Evolutionary conservation across 2,888 invertebrate species (phyloP), one percentile per base, ranked within the genome.

Genomic region (Dynastes tityus): DNA sequence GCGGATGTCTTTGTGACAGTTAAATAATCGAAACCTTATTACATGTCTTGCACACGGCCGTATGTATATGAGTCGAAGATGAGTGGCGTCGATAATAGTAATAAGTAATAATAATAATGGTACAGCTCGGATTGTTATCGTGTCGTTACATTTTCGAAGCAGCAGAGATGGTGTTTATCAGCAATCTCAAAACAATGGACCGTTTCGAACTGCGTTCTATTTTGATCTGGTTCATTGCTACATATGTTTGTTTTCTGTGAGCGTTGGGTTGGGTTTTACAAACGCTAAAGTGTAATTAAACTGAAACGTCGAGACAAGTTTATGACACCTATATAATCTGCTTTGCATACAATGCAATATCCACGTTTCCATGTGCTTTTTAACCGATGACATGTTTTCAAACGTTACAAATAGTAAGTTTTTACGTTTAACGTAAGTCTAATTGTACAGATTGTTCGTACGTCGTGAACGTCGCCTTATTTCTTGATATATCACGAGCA

Each of bases 271-370:
- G 73, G 73, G 73, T 74, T 61, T 58, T 45, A 61, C 58, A 55
- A 74, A 74, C 73, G 73, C 61, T 45, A 63, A 74, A 74, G 73
- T 74, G 73, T 74, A 74, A 74, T 74, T 74, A 63, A 61, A 74
- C 61, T 74, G 61, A 74, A 74, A 74, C 73, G 61, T 74, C 73
- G 58, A 74, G 73, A 74, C 73, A 74, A 61, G 61, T 74, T 74
- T 74, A 74, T 45, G 73, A 74, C 73, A 74, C 61, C 73, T 74
- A 74, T 74, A 61, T 61, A 74, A 61, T 74, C 61, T 74, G 61
- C 40, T 74, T 74, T 74, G 61, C 73, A 74, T 74, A 74, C 73
- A 74, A 74, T 74, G 61, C 73, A 74, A 74, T 74, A 74, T 61
- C 73, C 29, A 63, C 63, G n/a, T 61, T 74, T 45, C 45, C 45